Conservation (phyloP, 1,140 invertebrate genomes). For the Homalodisca vitripennis region DNA sequence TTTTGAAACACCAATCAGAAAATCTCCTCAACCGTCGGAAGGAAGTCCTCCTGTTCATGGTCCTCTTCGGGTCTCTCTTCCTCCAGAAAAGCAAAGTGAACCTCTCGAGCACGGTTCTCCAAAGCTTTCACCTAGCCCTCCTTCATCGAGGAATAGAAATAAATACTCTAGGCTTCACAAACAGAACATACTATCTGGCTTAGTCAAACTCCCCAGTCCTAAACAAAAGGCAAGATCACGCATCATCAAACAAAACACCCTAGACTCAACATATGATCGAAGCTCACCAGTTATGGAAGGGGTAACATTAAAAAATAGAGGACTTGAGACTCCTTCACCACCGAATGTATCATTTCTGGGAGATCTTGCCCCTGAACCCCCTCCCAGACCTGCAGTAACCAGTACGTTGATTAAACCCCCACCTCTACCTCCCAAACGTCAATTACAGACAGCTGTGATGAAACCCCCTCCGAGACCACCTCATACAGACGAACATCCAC, state of each 20-base stretch:
- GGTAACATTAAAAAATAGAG: constrained; percentile 35
- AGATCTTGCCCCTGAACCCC: constrained; percentile 65
- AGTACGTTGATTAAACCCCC: constrained; percentile 65
- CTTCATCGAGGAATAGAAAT: constrained; percentile 36
- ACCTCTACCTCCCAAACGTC: constrained; percentile 81
- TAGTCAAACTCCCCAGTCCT: constrained; percentile 49
- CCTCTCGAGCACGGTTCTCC: constrained; percentile 15
- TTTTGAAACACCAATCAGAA: constrained; percentile 20
- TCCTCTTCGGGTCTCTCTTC: constrained; percentile 64
- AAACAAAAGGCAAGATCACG: constrained; percentile 47
- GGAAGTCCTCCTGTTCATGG: constrained; percentile 48
- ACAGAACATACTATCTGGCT: constrained; percentile 35
- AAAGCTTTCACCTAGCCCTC: constrained; percentile 35
- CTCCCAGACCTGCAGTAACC: constrained; percentile 60
- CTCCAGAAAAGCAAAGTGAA: constrained; percentile 56
- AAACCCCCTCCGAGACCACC: constrained; percentile 66
- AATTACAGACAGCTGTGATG: constrained; percentile 47
- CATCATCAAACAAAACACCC: constrained; percentile 38
- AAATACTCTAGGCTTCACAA: constrained; percentile 36
- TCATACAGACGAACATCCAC: constrained; percentile 55
- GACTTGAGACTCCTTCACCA: constrained; percentile 35
- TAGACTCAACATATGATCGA: constrained; percentile 37
- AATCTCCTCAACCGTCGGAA: constrained; percentile 25
- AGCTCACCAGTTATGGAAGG: constrained; percentile 39
- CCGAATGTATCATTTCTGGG: constrained; percentile 37